These are phyloP conservation scores for Augochlora pura DNA, from an alignment of 1,140 invertebrate genomes.

Conservation along the genomic window DNA sequence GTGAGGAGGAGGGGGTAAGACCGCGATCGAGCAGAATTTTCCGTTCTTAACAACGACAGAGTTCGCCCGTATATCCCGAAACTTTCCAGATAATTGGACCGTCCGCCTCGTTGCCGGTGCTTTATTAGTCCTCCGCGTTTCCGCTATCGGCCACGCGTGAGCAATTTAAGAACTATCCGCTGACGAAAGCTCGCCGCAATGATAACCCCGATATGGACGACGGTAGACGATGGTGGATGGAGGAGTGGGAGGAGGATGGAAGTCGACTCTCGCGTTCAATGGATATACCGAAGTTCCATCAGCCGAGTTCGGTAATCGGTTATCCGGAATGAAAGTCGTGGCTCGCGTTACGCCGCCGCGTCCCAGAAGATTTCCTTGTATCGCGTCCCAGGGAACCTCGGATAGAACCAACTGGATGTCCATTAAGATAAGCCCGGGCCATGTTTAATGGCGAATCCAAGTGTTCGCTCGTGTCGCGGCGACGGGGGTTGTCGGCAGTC, in stretches of 20 bases:
- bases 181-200: slow-evolving; percentile 5
- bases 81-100: slow-evolving; percentile 2
- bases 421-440: slow-evolving; percentile 64
- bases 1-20: too few species aligned
- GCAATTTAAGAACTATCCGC: not conserved
- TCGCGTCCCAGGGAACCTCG: not conserved
- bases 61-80: not conserved
- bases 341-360: not conserved
- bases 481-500: not conserved
- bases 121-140: not conserved
- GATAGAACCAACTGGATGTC: slow-evolving; percentile 57
- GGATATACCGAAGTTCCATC: not conserved
- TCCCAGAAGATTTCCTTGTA: slow-evolving; percentile 9
- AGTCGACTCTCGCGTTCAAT: not conserved
- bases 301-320: not conserved
- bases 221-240: too few species aligned
- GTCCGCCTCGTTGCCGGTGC: not conserved
- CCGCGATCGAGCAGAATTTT: not conserved
- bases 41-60: not conserved
- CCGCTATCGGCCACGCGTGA: not conserved
- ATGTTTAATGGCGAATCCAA: slow-evolving; percentile 67
- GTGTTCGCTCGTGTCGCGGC: slow-evolving; percentile 36
- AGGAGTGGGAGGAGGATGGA: not conserved
- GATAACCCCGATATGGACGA: too few species aligned
- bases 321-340: slow-evolving; percentile 8